These are phyloP conservation scores for Andrena dorsata DNA, from an alignment of 2,888 invertebrate genomes.

Conservation along the genomic window DNA sequence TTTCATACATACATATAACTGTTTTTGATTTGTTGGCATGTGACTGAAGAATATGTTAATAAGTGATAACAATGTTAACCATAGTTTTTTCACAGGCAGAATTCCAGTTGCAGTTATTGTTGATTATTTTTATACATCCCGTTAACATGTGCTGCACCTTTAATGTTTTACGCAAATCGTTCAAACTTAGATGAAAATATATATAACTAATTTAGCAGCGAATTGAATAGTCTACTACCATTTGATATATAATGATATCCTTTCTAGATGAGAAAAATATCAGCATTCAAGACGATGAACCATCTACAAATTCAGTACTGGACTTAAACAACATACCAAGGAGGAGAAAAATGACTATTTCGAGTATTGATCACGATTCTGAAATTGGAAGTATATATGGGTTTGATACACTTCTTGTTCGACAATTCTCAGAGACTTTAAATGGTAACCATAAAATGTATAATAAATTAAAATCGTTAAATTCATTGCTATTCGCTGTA, in stretches of 20 bases:
- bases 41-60: too few species aligned
- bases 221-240: neutral
- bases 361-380: constrained; percentile 81
- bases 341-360: constrained; percentile 69
- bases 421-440: constrained; percentile 73
- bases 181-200: too few species aligned
- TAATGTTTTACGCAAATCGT: too few species aligned
- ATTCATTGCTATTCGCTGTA: too few species aligned
- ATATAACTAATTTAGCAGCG: too few species aligned
- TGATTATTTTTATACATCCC: too few species aligned
- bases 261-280: constrained; percentile 47
- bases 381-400: constrained; percentile 85
- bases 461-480: neutral
- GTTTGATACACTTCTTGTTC: constrained; percentile 83
- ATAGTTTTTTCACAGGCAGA: too few species aligned
- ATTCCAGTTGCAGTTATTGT: too few species aligned
- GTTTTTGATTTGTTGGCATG: too few species aligned
- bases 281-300: constrained; percentile 40
- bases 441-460: constrained; percentile 30
- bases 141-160: too few species aligned
- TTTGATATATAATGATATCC: neutral
- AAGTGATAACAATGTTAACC: too few species aligned
- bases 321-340: constrained; percentile 23
- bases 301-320: constrained; percentile 7
- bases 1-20: too few species aligned